These are phyloP conservation scores for Eucriotettix oculatus DNA, from an alignment of 2,888 invertebrate genomes.

Conservation along the genomic window DNA sequence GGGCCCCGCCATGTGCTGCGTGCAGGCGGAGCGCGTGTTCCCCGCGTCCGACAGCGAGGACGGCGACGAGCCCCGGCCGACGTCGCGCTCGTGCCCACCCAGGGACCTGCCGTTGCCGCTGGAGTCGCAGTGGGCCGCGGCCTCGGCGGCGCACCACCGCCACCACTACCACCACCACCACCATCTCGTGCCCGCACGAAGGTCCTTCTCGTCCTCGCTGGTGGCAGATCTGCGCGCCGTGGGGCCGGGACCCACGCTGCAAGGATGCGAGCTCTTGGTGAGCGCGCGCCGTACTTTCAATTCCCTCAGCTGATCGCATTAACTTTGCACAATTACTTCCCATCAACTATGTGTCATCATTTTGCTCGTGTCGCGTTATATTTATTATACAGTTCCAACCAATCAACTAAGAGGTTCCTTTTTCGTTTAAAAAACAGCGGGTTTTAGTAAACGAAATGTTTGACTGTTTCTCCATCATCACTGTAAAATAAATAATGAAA, in stretches of 20 bases:
- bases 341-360: too few species aligned
- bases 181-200: conserved; percentile 11
- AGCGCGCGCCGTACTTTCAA: not conserved
- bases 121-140: conserved; percentile 26
- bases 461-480: too few species aligned
- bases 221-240: conserved; percentile 15
- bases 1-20: conserved; percentile 15
- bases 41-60: conserved; percentile 18
- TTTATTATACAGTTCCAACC: too few species aligned
- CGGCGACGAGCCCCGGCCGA: conserved; percentile 6
- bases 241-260: conserved; percentile 13
- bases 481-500: too few species aligned
- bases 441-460: too few species aligned
- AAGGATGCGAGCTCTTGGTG: conserved; percentile 15
- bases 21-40: conserved; percentile 18
- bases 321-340: too few species aligned
- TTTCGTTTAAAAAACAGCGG: too few species aligned
- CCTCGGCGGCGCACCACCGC: conserved; percentile 20
- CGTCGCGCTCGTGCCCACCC: conserved; percentile 5
- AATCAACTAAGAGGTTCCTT: too few species aligned
- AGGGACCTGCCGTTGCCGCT: conserved; percentile 12
- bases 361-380: too few species aligned
- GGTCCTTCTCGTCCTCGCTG: conserved; percentile 16
- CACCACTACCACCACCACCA: conserved; percentile 4
- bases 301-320: too few species aligned